Conservation (phyloP, 1,140 invertebrate genomes). For the Anagrus nilaparvatae region DNA sequence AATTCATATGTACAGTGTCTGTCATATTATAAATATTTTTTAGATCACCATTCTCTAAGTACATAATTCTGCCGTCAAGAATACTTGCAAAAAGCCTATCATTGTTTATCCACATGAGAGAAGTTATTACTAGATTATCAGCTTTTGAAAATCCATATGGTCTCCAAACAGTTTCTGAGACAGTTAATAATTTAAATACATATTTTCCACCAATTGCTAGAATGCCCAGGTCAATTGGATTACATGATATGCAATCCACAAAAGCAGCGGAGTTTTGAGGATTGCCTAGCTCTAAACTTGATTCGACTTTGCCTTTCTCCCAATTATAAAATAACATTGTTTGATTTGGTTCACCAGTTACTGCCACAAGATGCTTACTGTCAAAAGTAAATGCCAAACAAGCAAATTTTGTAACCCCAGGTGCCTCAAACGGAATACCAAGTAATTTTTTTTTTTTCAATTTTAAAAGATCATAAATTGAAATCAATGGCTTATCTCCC, state of each 20-base stretch:
- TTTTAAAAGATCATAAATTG: conserved; percentile 53
- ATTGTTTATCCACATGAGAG: conserved; percentile 59
- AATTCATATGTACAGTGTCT: conserved; percentile 45
- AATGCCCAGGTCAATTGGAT: conserved; percentile 66
- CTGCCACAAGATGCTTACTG: conserved; percentile 63
- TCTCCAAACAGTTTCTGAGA: conserved; percentile 69
- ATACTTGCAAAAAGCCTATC: conserved; percentile 70
- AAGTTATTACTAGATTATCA: conserved; percentile 60
- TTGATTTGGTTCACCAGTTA: conserved; percentile 72
- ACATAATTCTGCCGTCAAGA: conserved; percentile 56
- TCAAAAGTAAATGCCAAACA: conserved; percentile 69
- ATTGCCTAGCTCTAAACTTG: conserved; percentile 57
- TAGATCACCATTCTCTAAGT: conserved; percentile 71
- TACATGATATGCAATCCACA: conserved; percentile 50
- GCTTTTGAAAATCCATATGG: conserved; percentile 75
- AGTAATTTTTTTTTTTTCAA: conserved; percentile 52
- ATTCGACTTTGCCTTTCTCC: conserved; percentile 75
- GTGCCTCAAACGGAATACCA: conserved; percentile 44
- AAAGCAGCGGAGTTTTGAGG: conserved; percentile 46
- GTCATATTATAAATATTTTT: conserved; percentile 49
- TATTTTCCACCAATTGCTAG: conserved; percentile 62
- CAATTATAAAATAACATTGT: conserved; percentile 71
- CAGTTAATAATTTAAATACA: conserved; percentile 66
- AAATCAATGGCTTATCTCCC: conserved; percentile 48
- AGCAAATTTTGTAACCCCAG: conserved; percentile 48